phyloP scores from a whole-genome alignment of 2,113 vertebrate genomes.

The human region DNA sequence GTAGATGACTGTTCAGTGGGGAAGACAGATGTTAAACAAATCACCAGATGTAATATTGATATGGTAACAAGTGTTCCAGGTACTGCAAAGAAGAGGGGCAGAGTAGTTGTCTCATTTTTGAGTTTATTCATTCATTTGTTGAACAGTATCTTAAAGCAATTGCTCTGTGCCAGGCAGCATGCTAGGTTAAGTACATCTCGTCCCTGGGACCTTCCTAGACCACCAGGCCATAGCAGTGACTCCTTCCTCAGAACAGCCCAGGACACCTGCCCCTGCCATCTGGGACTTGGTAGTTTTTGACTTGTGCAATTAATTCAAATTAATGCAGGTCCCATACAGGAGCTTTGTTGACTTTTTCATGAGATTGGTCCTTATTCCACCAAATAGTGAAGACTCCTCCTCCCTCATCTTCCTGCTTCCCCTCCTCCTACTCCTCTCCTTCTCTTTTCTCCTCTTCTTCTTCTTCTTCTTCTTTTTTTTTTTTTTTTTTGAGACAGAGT shows the following conservation, averaged over 20 bases:
- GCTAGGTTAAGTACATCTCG: not conserved
- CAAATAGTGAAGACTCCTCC: not conserved
- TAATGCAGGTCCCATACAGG: not conserved
- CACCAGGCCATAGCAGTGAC: not conserved
- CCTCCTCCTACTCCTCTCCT: too few species aligned
- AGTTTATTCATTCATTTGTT: not conserved
- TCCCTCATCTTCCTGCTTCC: not conserved
- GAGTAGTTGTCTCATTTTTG: not conserved
- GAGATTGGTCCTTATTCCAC: not conserved
- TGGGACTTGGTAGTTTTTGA: not conserved
- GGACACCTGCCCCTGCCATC: accelerated
- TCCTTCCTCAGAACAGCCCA: not conserved
- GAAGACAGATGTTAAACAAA: not conserved
- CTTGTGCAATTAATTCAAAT: not conserved
- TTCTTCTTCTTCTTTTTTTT: not conserved
- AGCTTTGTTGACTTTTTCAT: not conserved
- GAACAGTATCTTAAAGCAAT: not conserved
- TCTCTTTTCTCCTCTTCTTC: not conserved
- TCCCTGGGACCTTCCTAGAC: not conserved
- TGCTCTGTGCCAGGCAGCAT: not conserved
- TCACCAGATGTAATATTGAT: not conserved
- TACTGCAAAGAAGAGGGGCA: not conserved
- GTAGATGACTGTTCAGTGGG: not conserved
- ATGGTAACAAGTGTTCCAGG: not conserved
- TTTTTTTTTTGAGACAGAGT: too few species aligned